These are phyloP conservation scores for Protosalanx chinensis DNA, from an alignment of 2,797 vertebrate species.

Conservation along the genomic window DNA sequence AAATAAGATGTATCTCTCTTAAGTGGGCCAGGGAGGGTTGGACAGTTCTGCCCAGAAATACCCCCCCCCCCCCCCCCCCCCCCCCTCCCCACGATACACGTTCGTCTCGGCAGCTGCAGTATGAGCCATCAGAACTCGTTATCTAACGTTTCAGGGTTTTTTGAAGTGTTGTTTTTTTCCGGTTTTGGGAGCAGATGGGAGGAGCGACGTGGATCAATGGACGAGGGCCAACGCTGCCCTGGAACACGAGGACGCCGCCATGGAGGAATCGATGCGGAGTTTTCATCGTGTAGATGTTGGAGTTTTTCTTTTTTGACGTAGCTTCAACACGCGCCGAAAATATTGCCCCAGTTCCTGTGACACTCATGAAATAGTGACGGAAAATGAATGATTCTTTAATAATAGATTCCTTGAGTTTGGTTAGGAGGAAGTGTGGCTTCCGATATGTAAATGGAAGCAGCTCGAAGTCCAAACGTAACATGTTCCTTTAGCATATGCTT, in stretches of 20 bases:
- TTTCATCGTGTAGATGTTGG: not conserved
- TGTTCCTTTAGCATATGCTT: no score
- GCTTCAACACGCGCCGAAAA: not conserved
- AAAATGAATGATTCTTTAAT: conserved; percentile 24
- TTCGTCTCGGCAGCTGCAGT: not conserved
- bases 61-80: not conserved
- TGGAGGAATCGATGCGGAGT: not conserved
- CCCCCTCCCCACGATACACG: not conserved
- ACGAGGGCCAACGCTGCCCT: conserved; percentile 15
- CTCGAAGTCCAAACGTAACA: not conserved
- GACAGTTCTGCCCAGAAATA: not conserved
- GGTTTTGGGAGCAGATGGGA: conserved; percentile 32
- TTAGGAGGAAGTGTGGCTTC: conserved; percentile 5
- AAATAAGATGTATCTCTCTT: conserved; percentile 46
- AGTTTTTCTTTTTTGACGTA: not conserved
- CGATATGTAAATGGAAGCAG: conserved; percentile 14
- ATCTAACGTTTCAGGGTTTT: conserved; percentile 8
- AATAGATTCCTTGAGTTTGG: conserved; percentile 16
- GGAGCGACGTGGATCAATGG: conserved; percentile 22
- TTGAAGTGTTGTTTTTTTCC: not conserved
- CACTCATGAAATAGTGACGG: conserved; percentile 25
- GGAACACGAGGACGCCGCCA: conserved; percentile 14
- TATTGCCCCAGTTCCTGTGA: not conserved
- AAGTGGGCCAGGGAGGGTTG: conserved; percentile 29
- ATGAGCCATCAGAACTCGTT: conserved; percentile 19